Conservation (phyloP, 2,797 vertebrate genomes). For the Odontamblyopus rebecca region DNA sequence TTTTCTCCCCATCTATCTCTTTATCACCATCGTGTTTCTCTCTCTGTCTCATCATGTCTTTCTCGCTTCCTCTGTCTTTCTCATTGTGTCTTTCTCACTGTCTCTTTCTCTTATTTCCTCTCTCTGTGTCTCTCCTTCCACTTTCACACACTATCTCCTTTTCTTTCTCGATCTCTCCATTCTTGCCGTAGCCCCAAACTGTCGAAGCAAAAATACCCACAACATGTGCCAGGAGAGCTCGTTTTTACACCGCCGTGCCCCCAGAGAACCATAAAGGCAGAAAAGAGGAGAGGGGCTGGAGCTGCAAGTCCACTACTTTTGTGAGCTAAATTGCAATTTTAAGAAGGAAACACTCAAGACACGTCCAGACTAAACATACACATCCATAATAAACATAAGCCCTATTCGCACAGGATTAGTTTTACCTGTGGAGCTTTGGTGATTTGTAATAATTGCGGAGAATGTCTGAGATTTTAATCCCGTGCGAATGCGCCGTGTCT, state of each 20-base stretch:
- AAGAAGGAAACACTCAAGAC: constrained; percentile 8
- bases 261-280: constrained; percentile 39
- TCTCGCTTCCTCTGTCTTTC: too few relatives aligned
- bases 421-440: too few relatives aligned
- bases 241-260: constrained; percentile 62
- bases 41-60: too few relatives aligned
- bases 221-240: constrained; percentile 66
- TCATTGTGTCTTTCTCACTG: not conserved
- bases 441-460: too few relatives aligned
- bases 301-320: constrained; percentile 51
- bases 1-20: not conserved
- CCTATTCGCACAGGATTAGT: too few relatives aligned
- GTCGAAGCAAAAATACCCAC: constrained; percentile 69
- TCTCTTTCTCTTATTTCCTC: not conserved
- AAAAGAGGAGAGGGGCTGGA: constrained; percentile 16
- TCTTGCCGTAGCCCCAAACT: constrained; percentile 67
- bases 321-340: constrained; percentile 39
- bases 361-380: not conserved
- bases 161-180: constrained; percentile 16
- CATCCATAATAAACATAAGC: too few relatives aligned
- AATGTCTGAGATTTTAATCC: too few relatives aligned
- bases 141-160: not conserved
- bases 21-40: too few relatives aligned
- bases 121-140: not conserved
- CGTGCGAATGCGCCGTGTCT: too few relatives aligned